These are phyloP conservation scores for Pelmatolapia mariae DNA, from an alignment of 2,113 vertebrate genomes.

Conservation along the genomic window DNA sequence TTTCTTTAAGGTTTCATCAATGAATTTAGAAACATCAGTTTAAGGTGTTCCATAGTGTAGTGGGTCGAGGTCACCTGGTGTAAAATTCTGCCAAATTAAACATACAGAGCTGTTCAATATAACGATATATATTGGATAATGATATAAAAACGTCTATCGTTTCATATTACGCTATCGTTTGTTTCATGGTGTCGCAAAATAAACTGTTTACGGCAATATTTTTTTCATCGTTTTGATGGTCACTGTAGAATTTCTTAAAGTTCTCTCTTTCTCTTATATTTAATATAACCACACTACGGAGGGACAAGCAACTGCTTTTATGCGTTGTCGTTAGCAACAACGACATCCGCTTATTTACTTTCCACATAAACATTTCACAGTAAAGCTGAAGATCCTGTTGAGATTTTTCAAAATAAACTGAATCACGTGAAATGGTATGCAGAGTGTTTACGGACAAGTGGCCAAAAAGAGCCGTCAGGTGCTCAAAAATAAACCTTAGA, in stretches of 20 bases:
- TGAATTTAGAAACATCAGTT: background rate
- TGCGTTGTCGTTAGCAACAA: background rate
- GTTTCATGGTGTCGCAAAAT: background rate
- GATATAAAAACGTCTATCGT: accelerated
- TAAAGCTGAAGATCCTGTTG: background rate
- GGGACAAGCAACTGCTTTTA: accelerated
- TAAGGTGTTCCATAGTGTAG: background rate
- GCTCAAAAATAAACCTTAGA: background rate
- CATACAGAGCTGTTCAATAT: background rate
- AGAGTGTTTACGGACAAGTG: background rate
- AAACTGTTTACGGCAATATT: accelerated
- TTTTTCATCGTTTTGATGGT: accelerated
- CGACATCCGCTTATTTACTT: background rate
- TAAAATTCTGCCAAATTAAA: background rate
- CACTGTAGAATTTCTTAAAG: background rate
- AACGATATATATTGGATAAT: accelerated
- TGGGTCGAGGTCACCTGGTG: background rate
- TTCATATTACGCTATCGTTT: background rate
- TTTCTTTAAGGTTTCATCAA: background rate
- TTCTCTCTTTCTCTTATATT: background rate
- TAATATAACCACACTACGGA: background rate
- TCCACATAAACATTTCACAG: background rate
- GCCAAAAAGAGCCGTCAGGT: background rate
- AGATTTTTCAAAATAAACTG: background rate
- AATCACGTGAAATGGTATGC: background rate